Evolutionary conservation across 2,888 invertebrate species (phyloP).

Genomic region (Fissipunctia ypsillon): DNA sequence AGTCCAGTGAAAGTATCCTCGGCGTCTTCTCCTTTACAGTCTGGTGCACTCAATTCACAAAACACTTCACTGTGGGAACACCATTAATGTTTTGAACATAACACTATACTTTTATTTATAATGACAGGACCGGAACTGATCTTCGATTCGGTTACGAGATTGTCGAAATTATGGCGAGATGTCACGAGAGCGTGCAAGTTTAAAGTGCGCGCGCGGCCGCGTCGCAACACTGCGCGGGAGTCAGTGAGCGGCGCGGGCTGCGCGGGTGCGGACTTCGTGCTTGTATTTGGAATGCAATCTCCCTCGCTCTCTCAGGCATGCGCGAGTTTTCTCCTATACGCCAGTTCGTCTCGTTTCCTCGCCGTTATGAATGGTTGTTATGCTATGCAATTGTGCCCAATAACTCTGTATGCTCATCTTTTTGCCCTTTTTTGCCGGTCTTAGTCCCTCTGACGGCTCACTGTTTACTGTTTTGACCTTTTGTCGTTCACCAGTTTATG

Average conservation of each 20-base stretch:
- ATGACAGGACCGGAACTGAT: constrained; percentile 78
- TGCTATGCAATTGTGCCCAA: constrained; percentile 81
- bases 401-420: constrained; percentile 71
- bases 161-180: constrained; percentile 73
- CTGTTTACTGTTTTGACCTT: constrained; percentile 73
- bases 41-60: constrained; percentile 76
- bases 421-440: constrained; percentile 73
- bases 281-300: constrained; percentile 87
- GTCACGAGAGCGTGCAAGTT: constrained; percentile 72
- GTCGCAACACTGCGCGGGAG: constrained; percentile 71
- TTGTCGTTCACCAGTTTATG: constrained; percentile 55
- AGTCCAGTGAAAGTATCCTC: constrained; percentile 90
- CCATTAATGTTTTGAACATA: constrained; percentile 69
- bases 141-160: constrained; percentile 76
- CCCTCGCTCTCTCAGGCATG: constrained; percentile 86
- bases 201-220: constrained; percentile 62
- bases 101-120: constrained; percentile 67
- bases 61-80: constrained; percentile 75
- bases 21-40: constrained; percentile 82
- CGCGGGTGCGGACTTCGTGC: constrained; percentile 72
- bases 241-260: constrained; percentile 71
- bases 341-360: constrained; percentile 81
- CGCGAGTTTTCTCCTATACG: constrained; percentile 80
- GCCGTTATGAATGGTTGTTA: constrained; percentile 84
- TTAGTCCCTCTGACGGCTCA: constrained; percentile 68